Base-by-base conservation (phyloP, 2,888 invertebrate genomes). In the Biston betularia region DNA sequence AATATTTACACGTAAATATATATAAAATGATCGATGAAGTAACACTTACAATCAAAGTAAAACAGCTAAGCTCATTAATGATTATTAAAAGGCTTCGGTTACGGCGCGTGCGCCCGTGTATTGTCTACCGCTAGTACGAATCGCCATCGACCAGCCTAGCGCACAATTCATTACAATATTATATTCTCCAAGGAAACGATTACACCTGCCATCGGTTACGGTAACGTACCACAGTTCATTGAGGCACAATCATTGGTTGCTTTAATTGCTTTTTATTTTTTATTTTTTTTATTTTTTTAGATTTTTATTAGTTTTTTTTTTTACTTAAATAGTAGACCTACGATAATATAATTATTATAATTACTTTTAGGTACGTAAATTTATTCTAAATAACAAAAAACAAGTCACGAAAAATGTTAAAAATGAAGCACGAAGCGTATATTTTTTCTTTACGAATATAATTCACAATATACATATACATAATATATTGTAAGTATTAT, bases 181-280 rank as follows among this genome's bases (percentile, higher is more conserved):
- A 86, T 82, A 82, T 80, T 86, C 80, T 83, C 80, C 79, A 86
- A 90, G 89, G 88, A 86, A 91, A 89, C 90, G 86, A 89, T 88
- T 85, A 86, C 85, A 90, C 89, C 91, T 89, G 92, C 91, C 92
- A 88, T 90, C 88, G 86, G 89, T 90, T 89, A 91, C 89, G 93
- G 93, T 93, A 93, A 92, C 93, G 93, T 93, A 93, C 93, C 93
- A 93, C 93, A 92, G 92, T 90, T 92, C 88, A 92, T 92, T 92
- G 93, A 93, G 93, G 93, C 93, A 93, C 93, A 93, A 93, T 93
- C 92, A 93, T 93, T 93, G 93, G 93, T 93, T 93, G 91, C 86
- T 92, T 92, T 89, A 86, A 89, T 92, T 92, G 89, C 90, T 93
- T 91, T 90, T 87, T 81, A 78, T 82, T 85, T 86, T 86, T 83